These are phyloP conservation scores for Ormyrus nitidulus DNA, from an alignment of 2,888 invertebrate species.

Conservation along the genomic window DNA sequence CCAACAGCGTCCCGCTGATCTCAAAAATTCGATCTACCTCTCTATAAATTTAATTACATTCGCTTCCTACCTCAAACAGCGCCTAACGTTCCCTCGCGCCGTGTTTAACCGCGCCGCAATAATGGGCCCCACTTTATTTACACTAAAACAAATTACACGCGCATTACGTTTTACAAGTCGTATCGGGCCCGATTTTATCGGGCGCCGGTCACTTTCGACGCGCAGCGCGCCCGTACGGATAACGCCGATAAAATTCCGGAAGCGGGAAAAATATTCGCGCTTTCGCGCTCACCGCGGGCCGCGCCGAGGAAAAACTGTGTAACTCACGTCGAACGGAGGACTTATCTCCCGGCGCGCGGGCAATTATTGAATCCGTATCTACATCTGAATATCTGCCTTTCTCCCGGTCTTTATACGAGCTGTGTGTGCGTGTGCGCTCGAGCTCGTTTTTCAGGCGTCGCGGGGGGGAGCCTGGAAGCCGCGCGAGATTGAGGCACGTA, in stretches of 20 bases:
- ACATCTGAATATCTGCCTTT: conserved; percentile 36
- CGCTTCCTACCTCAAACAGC: no score
- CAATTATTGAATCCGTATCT: conserved; percentile 49
- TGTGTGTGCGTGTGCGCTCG: background rate
- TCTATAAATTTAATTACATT: no score
- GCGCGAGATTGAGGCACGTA: no score
- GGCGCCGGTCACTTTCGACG: background rate
- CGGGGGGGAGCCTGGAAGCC: background rate
- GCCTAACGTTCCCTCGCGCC: no score
- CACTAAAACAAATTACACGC: conserved; percentile 19
- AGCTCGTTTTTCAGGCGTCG: background rate
- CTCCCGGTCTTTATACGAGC: conserved; percentile 10
- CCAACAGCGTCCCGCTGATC: no score
- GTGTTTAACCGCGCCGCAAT: background rate
- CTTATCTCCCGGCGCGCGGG: background rate
- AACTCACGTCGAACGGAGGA: conserved; percentile 4
- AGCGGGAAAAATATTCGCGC: conserved; percentile 19
- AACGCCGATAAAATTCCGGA: background rate
- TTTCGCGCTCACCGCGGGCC: conserved; percentile 1
- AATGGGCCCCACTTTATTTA: background rate
- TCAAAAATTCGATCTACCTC: no score
- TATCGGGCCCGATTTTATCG: conserved; percentile 38
- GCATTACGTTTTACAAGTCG: background rate
- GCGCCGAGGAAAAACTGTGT: background rate
- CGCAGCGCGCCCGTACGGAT: background rate